A percentile compares a stretch with the other conserved stretches of the same genome.
These are phyloP conservation scores for Sebastes variabilis DNA, from an alignment of 2,797 vertebrate genomes.

Conservation along the genomic window DNA sequence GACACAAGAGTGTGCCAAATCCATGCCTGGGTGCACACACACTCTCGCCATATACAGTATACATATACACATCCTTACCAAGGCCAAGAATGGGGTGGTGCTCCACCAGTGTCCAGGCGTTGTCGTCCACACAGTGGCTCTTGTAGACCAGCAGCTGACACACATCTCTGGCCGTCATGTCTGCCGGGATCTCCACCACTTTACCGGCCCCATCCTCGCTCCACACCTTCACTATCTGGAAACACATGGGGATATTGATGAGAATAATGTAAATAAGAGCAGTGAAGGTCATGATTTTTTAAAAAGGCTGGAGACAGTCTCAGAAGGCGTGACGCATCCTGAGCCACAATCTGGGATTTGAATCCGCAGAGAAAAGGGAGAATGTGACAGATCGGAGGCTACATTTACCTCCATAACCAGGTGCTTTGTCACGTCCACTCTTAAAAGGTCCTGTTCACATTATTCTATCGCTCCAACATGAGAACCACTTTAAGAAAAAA, in stretches of 20 bases:
- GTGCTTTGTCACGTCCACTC: conserved; percentile 50
- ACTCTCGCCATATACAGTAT: background rate
- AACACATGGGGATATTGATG: conserved; percentile 28
- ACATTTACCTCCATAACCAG: conserved; percentile 73
- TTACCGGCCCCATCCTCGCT: conserved; percentile 96
- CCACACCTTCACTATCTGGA: conserved; percentile 96
- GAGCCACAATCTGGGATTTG: conserved; percentile 42
- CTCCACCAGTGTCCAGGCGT: conserved; percentile 96
- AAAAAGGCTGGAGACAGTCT: background rate
- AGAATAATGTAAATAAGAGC: background rate
- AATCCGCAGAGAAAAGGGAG: background rate
- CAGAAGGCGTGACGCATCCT: background rate
- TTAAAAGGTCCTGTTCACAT: conserved; percentile 52
- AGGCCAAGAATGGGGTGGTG: conserved; percentile 94
- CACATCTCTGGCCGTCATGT: conserved; percentile 95
- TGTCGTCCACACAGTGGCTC: conserved; percentile 97
- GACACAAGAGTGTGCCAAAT: background rate
- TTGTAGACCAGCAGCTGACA: conserved; percentile 97
- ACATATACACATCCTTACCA: conserved; percentile 71
- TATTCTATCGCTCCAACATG: conserved; percentile 37
- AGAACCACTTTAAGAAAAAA: conserved; percentile 30
- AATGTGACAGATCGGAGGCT: conserved; percentile 16
- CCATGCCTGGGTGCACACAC: background rate
- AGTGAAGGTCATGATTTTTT: conserved; percentile 4
- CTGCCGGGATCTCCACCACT: conserved; percentile 95